A percentile compares a stretch with the other conserved stretches of the same genome.
These are phyloP conservation scores for Panurus biarmicus DNA, from an alignment of 2,113 vertebrate species.

Conservation along the genomic window DNA sequence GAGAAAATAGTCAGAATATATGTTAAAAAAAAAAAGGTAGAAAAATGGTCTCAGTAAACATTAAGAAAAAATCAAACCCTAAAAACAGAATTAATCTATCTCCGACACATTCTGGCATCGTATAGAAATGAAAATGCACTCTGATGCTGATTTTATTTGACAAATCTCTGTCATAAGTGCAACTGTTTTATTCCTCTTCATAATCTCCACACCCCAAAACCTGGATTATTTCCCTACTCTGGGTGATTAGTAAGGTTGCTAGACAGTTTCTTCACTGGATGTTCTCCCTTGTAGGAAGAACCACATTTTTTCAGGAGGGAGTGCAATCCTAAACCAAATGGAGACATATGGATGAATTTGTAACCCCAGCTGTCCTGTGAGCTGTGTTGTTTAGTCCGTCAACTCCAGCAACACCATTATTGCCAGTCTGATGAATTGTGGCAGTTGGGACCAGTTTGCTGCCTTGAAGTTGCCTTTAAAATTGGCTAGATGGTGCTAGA, in stretches of 20 bases:
- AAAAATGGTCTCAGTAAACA: neutral
- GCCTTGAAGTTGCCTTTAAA: neutral
- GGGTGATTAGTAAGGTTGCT: neutral
- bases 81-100: neutral
- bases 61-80: neutral
- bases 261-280: neutral
- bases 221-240: neutral
- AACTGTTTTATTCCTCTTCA: neutral
- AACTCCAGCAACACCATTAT: neutral
- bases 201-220: neutral
- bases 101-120: neutral
- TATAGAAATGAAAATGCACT: neutral
- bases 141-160: neutral
- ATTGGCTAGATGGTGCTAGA: slow-evolving; percentile 27
- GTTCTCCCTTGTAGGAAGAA: neutral
- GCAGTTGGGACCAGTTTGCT: neutral
- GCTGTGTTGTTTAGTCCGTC: neutral
- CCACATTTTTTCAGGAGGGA: neutral
- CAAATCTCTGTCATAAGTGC: neutral
- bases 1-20: neutral
- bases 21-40: neutral
- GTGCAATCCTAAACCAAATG: neutral
- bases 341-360: neutral
- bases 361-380: neutral
- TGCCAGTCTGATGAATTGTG: neutral